A percentile compares a stretch with the other conserved stretches of the same genome.
phyloP scores from a whole-genome alignment of 2,888 invertebrate species.

The Campoplex nolae region DNA sequence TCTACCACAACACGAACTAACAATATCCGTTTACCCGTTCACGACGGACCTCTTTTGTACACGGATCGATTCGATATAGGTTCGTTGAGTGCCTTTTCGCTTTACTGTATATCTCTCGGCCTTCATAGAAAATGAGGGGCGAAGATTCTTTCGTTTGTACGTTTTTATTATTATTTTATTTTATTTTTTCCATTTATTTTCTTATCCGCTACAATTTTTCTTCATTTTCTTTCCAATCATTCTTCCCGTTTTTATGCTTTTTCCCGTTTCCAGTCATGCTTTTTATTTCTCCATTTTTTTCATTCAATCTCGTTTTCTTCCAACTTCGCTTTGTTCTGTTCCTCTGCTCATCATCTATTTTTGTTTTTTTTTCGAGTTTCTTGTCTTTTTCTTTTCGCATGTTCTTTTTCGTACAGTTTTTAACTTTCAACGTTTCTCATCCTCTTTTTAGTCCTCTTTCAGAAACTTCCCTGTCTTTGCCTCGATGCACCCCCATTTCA shows the following conservation, averaged over 20 bases:
- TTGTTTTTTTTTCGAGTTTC: not conserved
- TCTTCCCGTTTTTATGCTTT: not conserved
- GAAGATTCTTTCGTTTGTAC: conserved; percentile 45
- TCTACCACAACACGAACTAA: conserved; percentile 55
- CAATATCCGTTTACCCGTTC: conserved; percentile 60
- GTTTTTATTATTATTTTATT: conserved; percentile 4
- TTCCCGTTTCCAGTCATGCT: not conserved
- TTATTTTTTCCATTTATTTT: not conserved
- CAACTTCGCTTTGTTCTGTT: not conserved
- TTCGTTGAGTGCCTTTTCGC: conserved; percentile 49
- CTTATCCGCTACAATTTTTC: not conserved
- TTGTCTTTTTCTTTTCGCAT: not conserved
- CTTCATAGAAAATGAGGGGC: conserved; percentile 58
- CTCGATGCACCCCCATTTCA: not conserved
- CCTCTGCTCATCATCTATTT: not conserved
- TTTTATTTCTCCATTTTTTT: not conserved
- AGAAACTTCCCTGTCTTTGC: not conserved
- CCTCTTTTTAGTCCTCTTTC: not conserved
- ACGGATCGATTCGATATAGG: conserved; percentile 49
- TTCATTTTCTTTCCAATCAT: not conserved
- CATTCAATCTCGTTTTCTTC: not conserved
- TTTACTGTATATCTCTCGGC: conserved; percentile 15
- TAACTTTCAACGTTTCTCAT: conserved; percentile 48
- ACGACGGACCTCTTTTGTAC: conserved; percentile 38
- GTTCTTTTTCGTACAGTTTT: not conserved